These are phyloP conservation scores for Falcunculus frontatus DNA, from an alignment of 2,113 vertebrate genomes.

Conservation along the genomic window DNA sequence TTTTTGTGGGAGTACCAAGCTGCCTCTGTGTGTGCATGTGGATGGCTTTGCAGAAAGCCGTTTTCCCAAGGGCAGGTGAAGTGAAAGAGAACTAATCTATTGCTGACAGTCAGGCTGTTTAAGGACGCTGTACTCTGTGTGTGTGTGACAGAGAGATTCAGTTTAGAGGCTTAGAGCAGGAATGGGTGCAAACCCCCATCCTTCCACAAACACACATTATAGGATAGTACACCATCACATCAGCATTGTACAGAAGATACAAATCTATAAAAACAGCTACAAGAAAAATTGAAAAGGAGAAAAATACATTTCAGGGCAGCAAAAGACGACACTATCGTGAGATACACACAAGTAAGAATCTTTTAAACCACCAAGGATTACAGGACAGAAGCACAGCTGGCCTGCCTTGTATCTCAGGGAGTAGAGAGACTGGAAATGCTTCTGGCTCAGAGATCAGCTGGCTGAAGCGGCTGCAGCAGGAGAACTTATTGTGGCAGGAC, in stretches of 20 bases:
- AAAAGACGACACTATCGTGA: neutral
- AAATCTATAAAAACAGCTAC: neutral
- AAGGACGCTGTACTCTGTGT: neutral
- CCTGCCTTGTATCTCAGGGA: neutral
- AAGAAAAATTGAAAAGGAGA: neutral
- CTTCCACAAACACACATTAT: neutral
- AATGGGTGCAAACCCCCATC: neutral
- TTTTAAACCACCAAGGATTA: neutral
- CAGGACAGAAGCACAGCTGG: neutral
- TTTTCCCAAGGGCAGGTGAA: neutral
- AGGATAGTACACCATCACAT: neutral
- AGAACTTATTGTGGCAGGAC: neutral
- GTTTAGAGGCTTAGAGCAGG: neutral
- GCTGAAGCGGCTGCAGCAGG: neutral
- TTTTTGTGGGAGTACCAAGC: neutral
- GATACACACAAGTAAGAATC: fast-evolving
- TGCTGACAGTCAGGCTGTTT: neutral
- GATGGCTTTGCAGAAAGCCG: neutral
- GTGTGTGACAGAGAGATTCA: neutral
- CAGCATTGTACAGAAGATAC: neutral
- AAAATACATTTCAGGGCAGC: neutral
- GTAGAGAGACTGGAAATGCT: neutral
- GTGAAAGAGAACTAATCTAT: neutral
- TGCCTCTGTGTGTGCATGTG: neutral
- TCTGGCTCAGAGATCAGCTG: neutral